Evolutionary conservation across 2,797 vertebrate species (phyloP).

Genomic region (Takifugu ocellatus): DNA sequence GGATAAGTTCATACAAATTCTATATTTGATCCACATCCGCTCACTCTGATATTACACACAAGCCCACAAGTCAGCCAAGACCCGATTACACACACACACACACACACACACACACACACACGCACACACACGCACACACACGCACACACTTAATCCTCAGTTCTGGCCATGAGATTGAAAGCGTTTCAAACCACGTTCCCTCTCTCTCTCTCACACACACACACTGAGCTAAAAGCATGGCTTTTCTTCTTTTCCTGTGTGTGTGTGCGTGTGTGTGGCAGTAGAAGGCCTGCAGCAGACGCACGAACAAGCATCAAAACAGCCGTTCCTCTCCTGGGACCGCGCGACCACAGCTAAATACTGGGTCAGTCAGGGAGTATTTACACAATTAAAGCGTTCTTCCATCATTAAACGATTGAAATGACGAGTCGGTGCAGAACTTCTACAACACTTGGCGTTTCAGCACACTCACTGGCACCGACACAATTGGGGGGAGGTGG

Average conservation of each 20-base stretch:
- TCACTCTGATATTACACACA: slow-evolving; percentile 26
- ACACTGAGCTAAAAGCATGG: slow-evolving; percentile 15
- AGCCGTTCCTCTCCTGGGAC: no score
- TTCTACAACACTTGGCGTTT: no score
- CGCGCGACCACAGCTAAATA: no score
- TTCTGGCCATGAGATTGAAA: slow-evolving; percentile 7
- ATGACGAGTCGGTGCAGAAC: no score
- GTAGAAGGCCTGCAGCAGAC: slow-evolving; percentile 19
- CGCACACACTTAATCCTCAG: slow-evolving; percentile 31
- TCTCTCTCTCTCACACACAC: not conserved
- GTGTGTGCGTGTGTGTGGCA: slow-evolving; percentile 4
- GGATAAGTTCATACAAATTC: slow-evolving; percentile 18
- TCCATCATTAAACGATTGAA: no score
- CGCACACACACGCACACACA: slow-evolving; percentile 21
- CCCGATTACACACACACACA: slow-evolving; percentile 26
- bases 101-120: slow-evolving; percentile 14
- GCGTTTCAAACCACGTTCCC: slow-evolving; percentile 7
- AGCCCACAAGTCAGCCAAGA: slow-evolving; percentile 20
- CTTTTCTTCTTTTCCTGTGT: not conserved
- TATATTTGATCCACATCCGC: slow-evolving; percentile 20
- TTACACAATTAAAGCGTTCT: no score
- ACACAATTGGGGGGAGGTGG: no score
- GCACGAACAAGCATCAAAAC: no score
- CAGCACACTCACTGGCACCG: no score
- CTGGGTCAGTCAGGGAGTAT: no score